These are phyloP conservation scores for Habropoda laboriosa DNA, from an alignment of 1,140 invertebrate species.

Conservation along the genomic window DNA sequence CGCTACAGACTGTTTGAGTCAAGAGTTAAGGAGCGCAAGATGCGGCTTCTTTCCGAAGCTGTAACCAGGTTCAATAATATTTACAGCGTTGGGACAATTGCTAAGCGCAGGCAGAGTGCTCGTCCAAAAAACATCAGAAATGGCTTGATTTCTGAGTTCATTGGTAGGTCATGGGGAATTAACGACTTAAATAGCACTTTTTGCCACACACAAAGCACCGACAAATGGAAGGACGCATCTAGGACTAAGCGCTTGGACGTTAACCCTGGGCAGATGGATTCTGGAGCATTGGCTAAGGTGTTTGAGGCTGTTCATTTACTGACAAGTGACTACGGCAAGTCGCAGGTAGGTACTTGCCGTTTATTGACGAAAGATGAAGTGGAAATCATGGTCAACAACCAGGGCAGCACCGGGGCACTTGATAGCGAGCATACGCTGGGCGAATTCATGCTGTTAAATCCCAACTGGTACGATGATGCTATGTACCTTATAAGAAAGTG, in stretches of 20 bases:
- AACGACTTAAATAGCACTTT: not conserved
- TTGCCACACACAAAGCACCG: not conserved
- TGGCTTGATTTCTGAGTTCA: not conserved
- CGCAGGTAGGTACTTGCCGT: not conserved
- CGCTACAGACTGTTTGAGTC: not conserved
- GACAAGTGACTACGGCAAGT: not conserved
- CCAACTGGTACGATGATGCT: not conserved
- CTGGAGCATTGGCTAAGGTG: not conserved
- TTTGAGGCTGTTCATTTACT: not conserved
- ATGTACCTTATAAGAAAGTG: not conserved
- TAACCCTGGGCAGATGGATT: not conserved
- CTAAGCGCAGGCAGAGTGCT: no score
- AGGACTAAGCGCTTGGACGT: not conserved
- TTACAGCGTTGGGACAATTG: not conserved
- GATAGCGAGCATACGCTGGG: not conserved
- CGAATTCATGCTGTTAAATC: not conserved
- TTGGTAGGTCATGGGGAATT: not conserved
- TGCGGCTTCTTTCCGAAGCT: not conserved
- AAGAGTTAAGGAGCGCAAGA: no score
- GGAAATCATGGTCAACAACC: not conserved
- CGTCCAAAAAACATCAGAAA: not conserved
- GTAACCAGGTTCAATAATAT: not conserved
- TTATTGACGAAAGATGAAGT: not conserved
- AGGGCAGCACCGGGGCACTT: not conserved
- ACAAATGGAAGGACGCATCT: not conserved